A percentile compares a stretch with the other conserved stretches of the same genome.
Evolutionary conservation across 1,140 invertebrate species (phyloP).

Genomic region (Artemia franciscana): DNA sequence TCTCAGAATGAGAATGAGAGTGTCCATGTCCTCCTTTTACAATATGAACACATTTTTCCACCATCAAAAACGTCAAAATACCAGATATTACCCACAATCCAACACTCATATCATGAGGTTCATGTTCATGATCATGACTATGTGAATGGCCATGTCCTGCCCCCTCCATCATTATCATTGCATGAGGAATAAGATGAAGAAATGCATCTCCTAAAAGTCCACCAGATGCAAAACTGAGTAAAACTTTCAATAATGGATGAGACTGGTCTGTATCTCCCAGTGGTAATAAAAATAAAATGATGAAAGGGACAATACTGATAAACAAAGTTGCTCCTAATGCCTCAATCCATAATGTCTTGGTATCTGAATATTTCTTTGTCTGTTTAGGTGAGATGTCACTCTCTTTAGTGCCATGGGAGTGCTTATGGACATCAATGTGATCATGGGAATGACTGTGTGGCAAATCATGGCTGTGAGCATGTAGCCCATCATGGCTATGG

Average conservation of each 20-base stretch:
- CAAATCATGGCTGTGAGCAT: slow-evolving; percentile 16
- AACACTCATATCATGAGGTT: slow-evolving; percentile 49
- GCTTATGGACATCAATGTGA: slow-evolving; percentile 3
- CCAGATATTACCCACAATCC: slow-evolving; percentile 73
- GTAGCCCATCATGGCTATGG: slow-evolving; percentile 13
- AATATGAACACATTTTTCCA: slow-evolving; percentile 76
- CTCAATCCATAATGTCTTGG: slow-evolving; percentile 37
- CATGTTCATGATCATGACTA: slow-evolving; percentile 21
- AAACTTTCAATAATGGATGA: slow-evolving; percentile 59
- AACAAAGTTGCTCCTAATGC: slow-evolving; percentile 67
- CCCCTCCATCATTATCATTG: slow-evolving; percentile 33
- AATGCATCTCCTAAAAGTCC: slow-evolving; percentile 82
- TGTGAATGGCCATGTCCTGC: slow-evolving; percentile 26
- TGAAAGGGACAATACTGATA: slow-evolving; percentile 79
- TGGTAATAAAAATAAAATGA: slow-evolving; percentile 81
- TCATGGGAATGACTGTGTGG: slow-evolving; percentile 9
- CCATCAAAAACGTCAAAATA: slow-evolving; percentile 69
- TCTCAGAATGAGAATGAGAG: slow-evolving; percentile 28
- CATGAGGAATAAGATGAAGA: slow-evolving; percentile 86
- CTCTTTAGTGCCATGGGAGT: slow-evolving; percentile 6
- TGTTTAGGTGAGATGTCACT: slow-evolving; percentile 10
- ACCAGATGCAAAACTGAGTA: slow-evolving; percentile 82
- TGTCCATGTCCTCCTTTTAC: slow-evolving; percentile 58
- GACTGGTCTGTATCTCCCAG: slow-evolving; percentile 61
- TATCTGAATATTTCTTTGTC: slow-evolving; percentile 15